Base-by-base conservation (phyloP, 2,113 vertebrate genomes). In the Lasiurus cinereus region DNA sequence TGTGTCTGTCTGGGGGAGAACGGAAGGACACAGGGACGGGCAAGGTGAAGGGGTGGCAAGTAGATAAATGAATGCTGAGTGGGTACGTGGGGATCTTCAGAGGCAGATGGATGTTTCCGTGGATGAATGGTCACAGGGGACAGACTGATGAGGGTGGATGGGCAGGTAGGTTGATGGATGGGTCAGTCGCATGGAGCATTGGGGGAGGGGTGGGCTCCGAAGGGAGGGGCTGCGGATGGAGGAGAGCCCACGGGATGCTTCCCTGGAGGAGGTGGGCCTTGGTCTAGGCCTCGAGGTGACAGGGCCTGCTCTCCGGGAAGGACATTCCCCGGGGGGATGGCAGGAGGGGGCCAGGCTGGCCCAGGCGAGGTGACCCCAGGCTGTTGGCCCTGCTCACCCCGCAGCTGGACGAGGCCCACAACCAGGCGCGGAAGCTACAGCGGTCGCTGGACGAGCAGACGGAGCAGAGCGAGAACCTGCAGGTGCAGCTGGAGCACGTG, bases 381-480 rank as follows among this genome's bases (percentile, higher is more conserved):
- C 62, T 29, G 8, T 69, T 31, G 84, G 82, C 64, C 84, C 33
- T 84, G 54, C 76, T 66, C 74, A 5, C 56, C 10, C 91, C 78
- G 12, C 96, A 99, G 99, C 95, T 99, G 88, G 98, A 99, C 2
- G 99, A 99, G 79, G 98, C 99, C 79, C 99, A 99, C 90, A 99
- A 99, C 97, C 99, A 99, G 97, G 98, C 98, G 1, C 98, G 99
- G 62, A 99, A 99, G 96, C 97, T 99, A 91, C 99, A 99, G 98
- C 97, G 99, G 94, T 99, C 99, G 8, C 98, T 99, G 96, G 99
- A 99, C 50, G 99, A 99, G 95, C 99, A 99, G 98, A 99, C 99
- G 2, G 99, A 99, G 85, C 98, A 99, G 91, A 98, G 98, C 0
- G 99, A 99, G 98, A 99, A 99, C 95, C 98, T 99, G 76, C 99